Base-by-base conservation (phyloP, 2,888 invertebrate species). In the Amorpha juglandis region DNA sequence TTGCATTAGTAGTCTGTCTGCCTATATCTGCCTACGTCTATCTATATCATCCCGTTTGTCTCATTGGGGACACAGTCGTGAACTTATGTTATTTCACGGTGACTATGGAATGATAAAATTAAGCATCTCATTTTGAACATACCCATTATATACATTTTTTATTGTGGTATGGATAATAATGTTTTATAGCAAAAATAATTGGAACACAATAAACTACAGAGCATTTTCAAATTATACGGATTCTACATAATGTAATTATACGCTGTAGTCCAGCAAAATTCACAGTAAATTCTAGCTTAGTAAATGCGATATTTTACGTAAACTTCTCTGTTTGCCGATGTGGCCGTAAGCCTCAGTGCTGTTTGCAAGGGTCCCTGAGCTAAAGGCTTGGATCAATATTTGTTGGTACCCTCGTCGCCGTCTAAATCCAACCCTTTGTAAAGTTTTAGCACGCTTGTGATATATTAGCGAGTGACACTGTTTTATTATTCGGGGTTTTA, bases 371-470 rank as follows among this genome's bases (percentile, higher is more conserved):
- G 78, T 69, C 78, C 75, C 71, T 62, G 80, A 85, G 80, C 82
- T 84, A 76, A 78, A 76, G 81, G 77, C 71, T 74, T 71, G 79
- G 83, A 84, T 86, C 86, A 89, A 89, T 88, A 87, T 89, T 88
- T 87, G 84, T 73, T 71, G 77, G 74, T 75, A 75, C 78, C 80
- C 85, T 81, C 75, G 78, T 78, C 78, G 77, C 80, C 78, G 84
- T 82, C 78, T 79, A 81, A 84, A 86, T 83, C 84, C 82, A 77
- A 82, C 80, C 84, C 80, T 80, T 75, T 69, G 62, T 68, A 72
- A 77, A 80, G 76, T 83, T 81, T 76, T 70, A 71, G 58, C 58
- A 19, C 16, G 42, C 21, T 42, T 67, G 66, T 69, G 71, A 73
- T 72, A 72, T 72, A 74, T 82, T 78, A 75, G 70, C 76, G 75